Conservation (phyloP, 2,888 invertebrate species). For the Choreutis nemorana region DNA sequence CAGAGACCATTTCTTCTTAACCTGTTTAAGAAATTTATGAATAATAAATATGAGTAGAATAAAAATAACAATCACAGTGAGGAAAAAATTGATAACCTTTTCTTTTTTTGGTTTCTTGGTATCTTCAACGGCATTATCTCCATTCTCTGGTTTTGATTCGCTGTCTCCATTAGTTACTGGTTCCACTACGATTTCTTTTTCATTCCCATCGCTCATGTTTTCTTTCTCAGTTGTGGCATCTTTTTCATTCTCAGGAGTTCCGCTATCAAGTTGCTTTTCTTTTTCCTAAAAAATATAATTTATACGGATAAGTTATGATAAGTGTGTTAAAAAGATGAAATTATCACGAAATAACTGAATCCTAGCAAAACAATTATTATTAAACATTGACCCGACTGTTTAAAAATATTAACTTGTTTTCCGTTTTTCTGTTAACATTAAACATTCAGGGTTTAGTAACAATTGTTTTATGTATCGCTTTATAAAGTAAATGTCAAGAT, state of each 20-base stretch:
- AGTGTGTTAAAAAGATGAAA: too few species aligned
- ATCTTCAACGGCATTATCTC: conserved; percentile 47
- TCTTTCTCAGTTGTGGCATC: conserved; percentile 74
- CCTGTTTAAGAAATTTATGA: conserved; percentile 44
- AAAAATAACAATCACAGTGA: conserved; percentile 3
- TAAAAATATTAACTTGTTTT: too few species aligned
- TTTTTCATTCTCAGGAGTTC: conserved; percentile 71
- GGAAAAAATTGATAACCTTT: conserved; percentile 46
- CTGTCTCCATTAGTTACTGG: conserved; percentile 48
- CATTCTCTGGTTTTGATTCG: conserved; percentile 47
- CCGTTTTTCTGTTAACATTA: too few species aligned
- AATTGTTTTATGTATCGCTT: too few species aligned
- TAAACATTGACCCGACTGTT: too few species aligned
- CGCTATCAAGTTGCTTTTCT: conserved; percentile 63
- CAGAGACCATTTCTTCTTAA: conserved; percentile 91
- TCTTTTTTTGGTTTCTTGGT: conserved; percentile 73
- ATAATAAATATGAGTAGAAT: conserved; percentile 20
- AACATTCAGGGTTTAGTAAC: too few species aligned
- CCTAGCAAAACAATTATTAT: too few species aligned
- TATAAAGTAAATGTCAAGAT: too few species aligned
- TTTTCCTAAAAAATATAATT: conserved; percentile 57
- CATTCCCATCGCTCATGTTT: conserved; percentile 22
- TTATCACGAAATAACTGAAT: too few species aligned
- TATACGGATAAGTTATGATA: not conserved
- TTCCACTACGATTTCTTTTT: conserved; percentile 27